These are phyloP conservation scores for Amphiduros pacificus DNA, from an alignment of 2,888 invertebrate species.

Conservation along the genomic window DNA sequence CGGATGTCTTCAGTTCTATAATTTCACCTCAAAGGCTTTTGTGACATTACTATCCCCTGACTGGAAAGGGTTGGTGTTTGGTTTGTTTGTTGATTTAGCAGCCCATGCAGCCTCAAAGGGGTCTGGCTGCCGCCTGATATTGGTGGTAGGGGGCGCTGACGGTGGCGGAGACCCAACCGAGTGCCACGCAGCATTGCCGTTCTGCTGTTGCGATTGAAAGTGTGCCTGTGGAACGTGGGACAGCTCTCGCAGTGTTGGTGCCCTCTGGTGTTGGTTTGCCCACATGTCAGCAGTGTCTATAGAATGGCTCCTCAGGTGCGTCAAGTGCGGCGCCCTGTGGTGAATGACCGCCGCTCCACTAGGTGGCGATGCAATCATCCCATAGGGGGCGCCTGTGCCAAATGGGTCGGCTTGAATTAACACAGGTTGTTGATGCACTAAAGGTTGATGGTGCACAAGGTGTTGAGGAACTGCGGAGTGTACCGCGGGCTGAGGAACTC, in stretches of 20 bases:
- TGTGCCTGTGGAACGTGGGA: constrained; percentile 52
- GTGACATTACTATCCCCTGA: constrained; percentile 8
- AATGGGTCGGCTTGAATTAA: too few relatives aligned
- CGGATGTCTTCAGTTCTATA: constrained; percentile 10
- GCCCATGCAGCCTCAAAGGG: constrained; percentile 88
- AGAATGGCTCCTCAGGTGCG: constrained; percentile 51
- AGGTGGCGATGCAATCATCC: too few relatives aligned
- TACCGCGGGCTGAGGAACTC: too few relatives aligned
- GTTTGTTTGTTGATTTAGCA: constrained; percentile 65
- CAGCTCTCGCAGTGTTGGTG: constrained; percentile 46
- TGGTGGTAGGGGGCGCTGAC: constrained; percentile 15
- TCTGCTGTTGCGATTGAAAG: constrained; percentile 22
- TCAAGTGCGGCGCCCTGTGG: constrained; percentile 19
- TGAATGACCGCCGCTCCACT: background rate
- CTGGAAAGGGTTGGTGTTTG: constrained; percentile 15
- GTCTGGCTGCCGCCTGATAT: constrained; percentile 60
- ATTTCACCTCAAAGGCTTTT: constrained; percentile 21
- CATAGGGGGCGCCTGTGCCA: too few relatives aligned
- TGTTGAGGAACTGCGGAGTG: background rate
- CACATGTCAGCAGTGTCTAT: constrained; percentile 48
- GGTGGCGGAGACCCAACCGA: background rate
- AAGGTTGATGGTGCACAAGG: too few relatives aligned
- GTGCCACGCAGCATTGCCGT: background rate
- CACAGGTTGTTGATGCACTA: too few relatives aligned
- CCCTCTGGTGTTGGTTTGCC: constrained; percentile 31